Base-by-base conservation (phyloP, 2,113 vertebrate genomes). In the Hucho hucho region DNA sequence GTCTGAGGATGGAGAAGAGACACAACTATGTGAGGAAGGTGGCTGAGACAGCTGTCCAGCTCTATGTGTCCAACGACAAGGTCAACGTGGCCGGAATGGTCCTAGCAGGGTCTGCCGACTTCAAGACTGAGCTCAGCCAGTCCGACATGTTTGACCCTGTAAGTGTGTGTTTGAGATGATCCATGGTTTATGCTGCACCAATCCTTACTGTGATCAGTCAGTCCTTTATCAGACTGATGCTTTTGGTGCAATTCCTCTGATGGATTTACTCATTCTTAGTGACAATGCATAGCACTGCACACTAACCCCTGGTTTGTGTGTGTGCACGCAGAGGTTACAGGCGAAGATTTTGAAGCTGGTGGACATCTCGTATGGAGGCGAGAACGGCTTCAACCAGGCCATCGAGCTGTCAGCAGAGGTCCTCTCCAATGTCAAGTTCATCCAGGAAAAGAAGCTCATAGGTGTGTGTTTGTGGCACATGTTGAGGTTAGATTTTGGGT, bases 381-480 rank as follows among this genome's bases (percentile, higher is more conserved):
- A 99, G 91, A 99, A 99, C 86, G 98, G 98, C 89, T 99, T 99
- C 87, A 99, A 99, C 91, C 98, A 99, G 92, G 98, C 98, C 78
- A 99, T 99, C 79, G 98, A 99, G 83, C 95, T 99, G 75, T 99
- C 98, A 70, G 97, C 97, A 75, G 98, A 99, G 84, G 97, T 99
- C 85, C 96, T 99, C 79, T 98, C 97, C 88, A 99, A 98, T 87
- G 98, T 99, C 91, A 99, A 99, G 91, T 99, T 99, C 91, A 99
- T 99, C 89, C 98, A 99, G 91, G 98, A 99, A 89, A 99, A 99
- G 89, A 99, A 99, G 86, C 95, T 99, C 93, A 99, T 99, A 96
- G 97, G 98, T 98, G 47, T 26, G 86, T 71, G 12, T 7, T 70
- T n/a, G 6, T 69, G 43, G 64, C 26, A 32, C 64, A 20, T 37